Conservation (phyloP, 2,113 vertebrate species). For the Porphyrio hochstetteri region DNA sequence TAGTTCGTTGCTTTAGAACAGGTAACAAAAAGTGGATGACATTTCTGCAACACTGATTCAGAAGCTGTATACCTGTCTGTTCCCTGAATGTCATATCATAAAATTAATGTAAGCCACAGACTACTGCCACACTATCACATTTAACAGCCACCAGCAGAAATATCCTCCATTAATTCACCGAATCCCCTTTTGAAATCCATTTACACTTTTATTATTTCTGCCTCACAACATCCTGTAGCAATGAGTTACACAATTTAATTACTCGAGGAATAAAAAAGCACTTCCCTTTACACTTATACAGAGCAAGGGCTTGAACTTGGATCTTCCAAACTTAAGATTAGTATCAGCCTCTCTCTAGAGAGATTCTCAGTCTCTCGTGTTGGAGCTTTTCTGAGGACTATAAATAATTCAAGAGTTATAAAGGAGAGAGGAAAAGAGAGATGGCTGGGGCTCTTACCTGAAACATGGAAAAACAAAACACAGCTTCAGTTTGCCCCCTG, state of each 20-base stretch:
- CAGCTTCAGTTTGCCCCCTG: not conserved
- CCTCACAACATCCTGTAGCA: slow-evolving; percentile 47
- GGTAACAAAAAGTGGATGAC: not conserved
- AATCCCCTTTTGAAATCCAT: not conserved
- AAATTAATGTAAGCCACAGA: not conserved
- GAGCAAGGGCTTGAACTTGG: slow-evolving; percentile 33
- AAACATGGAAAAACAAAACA: not conserved
- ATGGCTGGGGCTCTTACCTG: not conserved
- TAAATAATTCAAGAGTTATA: slow-evolving; percentile 5
- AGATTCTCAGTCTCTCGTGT: not conserved
- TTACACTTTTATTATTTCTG: slow-evolving; percentile 46
- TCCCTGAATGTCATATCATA: not conserved
- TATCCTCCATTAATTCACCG: slow-evolving; percentile 8
- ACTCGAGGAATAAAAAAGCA: slow-evolving; percentile 38
- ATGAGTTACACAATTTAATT: slow-evolving; percentile 54
- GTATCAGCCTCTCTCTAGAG: not conserved
- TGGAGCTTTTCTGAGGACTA: not conserved
- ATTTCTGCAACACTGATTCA: not conserved
- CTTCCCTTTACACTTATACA: slow-evolving; percentile 43
- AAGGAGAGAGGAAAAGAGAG: not conserved
- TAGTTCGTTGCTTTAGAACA: not conserved
- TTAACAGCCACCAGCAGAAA: slow-evolving; percentile 28
- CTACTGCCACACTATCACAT: not conserved
- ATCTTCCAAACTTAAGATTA: slow-evolving; percentile 25
- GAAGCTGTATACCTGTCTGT: not conserved